phyloP scores from a whole-genome alignment of 2,797 vertebrate species.

The Pristis pectinata region DNA sequence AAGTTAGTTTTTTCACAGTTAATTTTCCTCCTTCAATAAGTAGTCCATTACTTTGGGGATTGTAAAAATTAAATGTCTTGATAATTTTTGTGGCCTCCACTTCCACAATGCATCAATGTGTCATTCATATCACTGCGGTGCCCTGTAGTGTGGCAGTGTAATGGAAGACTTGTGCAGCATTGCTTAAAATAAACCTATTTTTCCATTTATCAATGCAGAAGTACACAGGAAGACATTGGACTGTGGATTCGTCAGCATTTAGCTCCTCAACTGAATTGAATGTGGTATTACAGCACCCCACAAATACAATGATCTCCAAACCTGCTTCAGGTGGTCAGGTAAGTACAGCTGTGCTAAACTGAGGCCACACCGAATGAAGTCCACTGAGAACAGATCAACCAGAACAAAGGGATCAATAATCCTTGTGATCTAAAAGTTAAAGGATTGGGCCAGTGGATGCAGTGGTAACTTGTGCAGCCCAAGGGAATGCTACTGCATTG shows the following conservation, averaged over 20 bases:
- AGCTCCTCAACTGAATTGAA: not conserved
- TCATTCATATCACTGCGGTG: not conserved
- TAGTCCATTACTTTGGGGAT: not conserved
- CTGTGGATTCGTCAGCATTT: not conserved
- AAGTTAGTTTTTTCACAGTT: not conserved
- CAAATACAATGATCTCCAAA: too few species aligned
- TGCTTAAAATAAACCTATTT: not conserved
- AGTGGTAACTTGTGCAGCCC: too few species aligned
- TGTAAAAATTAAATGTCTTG: not conserved
- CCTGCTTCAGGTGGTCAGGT: fast-evolving
- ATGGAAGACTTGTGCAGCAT: not conserved
- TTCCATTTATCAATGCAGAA: not conserved
- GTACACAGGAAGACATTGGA: fast-evolving
- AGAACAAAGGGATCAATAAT: not conserved
- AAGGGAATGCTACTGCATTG: too few species aligned
- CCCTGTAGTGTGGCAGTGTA: not conserved
- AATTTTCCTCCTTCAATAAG: not conserved
- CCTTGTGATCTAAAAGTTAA: not conserved
- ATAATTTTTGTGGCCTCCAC: not conserved
- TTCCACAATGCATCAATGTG: not conserved
- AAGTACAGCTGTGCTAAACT: not conserved
- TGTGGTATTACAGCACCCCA: not conserved
- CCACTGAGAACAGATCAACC: not conserved
- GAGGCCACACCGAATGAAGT: not conserved
- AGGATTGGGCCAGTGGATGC: not conserved